These are phyloP conservation scores for Prolemur simus DNA, from an alignment of 2,113 vertebrate genomes.

Conservation along the genomic window DNA sequence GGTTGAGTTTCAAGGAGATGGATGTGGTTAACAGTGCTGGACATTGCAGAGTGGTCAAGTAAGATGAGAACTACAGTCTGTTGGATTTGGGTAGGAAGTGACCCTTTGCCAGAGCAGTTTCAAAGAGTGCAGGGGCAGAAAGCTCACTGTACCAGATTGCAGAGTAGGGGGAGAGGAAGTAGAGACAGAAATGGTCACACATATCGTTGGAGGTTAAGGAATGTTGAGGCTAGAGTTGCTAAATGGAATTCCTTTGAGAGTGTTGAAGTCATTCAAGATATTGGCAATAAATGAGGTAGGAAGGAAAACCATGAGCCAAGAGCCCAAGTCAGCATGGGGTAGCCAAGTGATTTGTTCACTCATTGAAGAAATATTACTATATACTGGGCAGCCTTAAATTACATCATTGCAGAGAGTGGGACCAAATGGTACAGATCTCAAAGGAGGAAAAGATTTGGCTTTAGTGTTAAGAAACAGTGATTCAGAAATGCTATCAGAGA, in stretches of 20 bases:
- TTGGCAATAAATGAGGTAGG: neutral
- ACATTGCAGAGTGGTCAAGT: neutral
- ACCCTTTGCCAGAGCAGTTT: neutral
- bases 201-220: neutral
- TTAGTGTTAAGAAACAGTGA: neutral
- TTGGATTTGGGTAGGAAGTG: neutral
- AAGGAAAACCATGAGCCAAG: neutral
- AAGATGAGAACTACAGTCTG: neutral
- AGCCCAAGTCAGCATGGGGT: neutral
- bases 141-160: neutral
- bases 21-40: neutral
- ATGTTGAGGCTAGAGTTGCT: neutral
- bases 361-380: neutral
- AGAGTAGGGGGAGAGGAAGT: neutral
- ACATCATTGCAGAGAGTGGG: neutral
- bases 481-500: neutral
- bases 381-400: neutral
- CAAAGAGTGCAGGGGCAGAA: neutral
- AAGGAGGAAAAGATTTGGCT: neutral
- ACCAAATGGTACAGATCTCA: neutral
- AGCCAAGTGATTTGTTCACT: neutral
- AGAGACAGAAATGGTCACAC: neutral
- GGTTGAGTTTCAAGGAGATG: neutral
- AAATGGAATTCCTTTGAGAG: constrained; percentile 20
- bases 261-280: neutral